A percentile compares a stretch with the other conserved stretches of the same genome.
These are phyloP conservation scores for Brachypodius melanocephalos DNA, from an alignment of 2,113 vertebrate species.

Conservation along the genomic window DNA sequence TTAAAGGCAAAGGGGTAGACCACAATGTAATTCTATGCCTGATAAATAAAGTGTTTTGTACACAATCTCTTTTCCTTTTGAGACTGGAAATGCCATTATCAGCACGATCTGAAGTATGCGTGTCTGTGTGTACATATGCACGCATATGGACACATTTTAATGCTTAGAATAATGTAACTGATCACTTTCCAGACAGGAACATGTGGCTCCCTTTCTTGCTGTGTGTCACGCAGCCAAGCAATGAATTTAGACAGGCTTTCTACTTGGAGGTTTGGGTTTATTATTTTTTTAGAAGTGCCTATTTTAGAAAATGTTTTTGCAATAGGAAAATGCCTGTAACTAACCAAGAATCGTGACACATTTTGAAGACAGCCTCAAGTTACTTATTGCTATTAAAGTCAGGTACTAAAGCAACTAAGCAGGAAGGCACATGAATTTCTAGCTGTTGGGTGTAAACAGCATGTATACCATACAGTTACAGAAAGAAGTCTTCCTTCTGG, in stretches of 20 bases:
- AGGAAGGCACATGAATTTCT: background rate
- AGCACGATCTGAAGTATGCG: background rate
- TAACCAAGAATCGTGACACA: background rate
- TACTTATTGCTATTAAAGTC: background rate
- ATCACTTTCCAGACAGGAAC: conserved; percentile 59
- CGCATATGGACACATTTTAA: conserved; percentile 14
- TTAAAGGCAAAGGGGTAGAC: background rate
- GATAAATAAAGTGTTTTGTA: background rate
- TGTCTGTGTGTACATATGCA: conserved; percentile 16
- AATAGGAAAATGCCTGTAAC: background rate
- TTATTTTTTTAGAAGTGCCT: background rate
- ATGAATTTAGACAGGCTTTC: conserved; percentile 37
- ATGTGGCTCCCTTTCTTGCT: conserved; percentile 54
- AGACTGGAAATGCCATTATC: conserved; percentile 37
- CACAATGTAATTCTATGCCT: background rate
- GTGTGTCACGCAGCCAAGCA: conserved; percentile 34
- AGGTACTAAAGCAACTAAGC: background rate
- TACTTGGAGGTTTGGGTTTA: conserved; percentile 7
- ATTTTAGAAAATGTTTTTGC: conserved; percentile 22
- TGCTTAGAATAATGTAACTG: conserved; percentile 44
- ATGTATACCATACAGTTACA: background rate
- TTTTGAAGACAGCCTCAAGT: background rate
- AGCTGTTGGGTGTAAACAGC: background rate
- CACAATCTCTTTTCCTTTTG: background rate
- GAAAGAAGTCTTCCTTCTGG: background rate